phyloP scores from a whole-genome alignment of 2,888 invertebrate genomes.

The Dione vanillae region DNA sequence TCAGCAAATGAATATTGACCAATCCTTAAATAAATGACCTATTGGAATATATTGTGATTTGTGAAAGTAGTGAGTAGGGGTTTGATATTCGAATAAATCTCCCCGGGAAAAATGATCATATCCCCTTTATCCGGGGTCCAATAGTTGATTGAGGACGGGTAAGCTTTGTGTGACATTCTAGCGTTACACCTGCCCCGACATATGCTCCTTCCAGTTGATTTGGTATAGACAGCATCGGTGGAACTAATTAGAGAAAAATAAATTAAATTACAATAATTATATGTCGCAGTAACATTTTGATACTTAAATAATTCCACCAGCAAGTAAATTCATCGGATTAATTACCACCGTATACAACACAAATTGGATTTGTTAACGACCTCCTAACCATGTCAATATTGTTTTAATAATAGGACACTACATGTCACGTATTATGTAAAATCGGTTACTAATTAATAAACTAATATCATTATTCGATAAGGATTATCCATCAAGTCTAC shows the following conservation, averaged over 20 bases:
- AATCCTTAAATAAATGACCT: slow-evolving; percentile 4
- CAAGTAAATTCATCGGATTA: slow-evolving; percentile 20
- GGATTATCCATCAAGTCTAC: slow-evolving; percentile 21
- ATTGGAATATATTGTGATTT: background rate
- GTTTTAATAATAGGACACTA: slow-evolving; percentile 25
- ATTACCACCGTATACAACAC: slow-evolving; percentile 13
- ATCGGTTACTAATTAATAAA: slow-evolving; percentile 27
- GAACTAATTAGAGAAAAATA: slow-evolving; percentile 86
- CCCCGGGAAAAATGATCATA: slow-evolving; percentile 97
- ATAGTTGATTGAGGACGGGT: slow-evolving; percentile 96
- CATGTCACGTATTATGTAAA: slow-evolving; percentile 22
- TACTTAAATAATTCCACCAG: slow-evolving; percentile 5
- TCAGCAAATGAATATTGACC: background rate
- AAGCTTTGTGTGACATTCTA: slow-evolving; percentile 96
- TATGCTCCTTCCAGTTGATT: slow-evolving; percentile 96
- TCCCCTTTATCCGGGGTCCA: slow-evolving; percentile 96
- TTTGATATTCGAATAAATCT: slow-evolving; percentile 63
- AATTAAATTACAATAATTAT: background rate
- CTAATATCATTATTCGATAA: slow-evolving; percentile 17
- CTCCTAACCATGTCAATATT: slow-evolving; percentile 26
- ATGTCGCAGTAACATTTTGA: background rate
- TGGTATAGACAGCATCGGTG: slow-evolving; percentile 96
- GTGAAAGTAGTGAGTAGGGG: slow-evolving; percentile 14
- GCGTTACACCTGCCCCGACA: slow-evolving; percentile 93
- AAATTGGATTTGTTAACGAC: slow-evolving; percentile 26